A percentile compares a stretch with the other conserved stretches of the same genome.
phyloP scores from a whole-genome alignment of 2,797 vertebrate genomes.

The Neomorphus geoffroyi region DNA sequence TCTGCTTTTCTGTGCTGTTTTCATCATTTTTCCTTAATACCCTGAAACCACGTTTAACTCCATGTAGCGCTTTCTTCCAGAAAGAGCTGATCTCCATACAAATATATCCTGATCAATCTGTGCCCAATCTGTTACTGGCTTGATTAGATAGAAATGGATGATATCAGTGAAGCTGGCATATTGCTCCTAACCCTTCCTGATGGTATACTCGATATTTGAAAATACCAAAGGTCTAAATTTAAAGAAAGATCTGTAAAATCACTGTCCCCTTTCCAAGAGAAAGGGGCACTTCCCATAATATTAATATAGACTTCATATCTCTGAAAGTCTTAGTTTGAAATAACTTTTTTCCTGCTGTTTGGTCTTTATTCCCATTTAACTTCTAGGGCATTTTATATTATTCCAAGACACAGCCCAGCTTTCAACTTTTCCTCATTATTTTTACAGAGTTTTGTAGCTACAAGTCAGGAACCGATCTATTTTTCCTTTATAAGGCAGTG shows the following conservation, averaged over 20 bases:
- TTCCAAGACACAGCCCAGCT: background rate
- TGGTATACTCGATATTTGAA: background rate
- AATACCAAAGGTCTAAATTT: slow-evolving; percentile 44
- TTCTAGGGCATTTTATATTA: background rate
- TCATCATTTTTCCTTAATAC: background rate
- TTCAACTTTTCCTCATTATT: background rate
- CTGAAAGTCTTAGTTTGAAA: background rate
- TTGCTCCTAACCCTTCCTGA: slow-evolving; percentile 1
- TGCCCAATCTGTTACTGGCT: slow-evolving; percentile 42
- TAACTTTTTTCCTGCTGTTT: background rate
- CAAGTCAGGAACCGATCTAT: background rate
- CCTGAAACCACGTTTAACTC: background rate
- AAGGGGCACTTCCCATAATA: background rate
- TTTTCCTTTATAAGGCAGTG: background rate
- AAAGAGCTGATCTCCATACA: background rate
- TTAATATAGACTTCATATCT: background rate
- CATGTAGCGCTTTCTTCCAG: background rate
- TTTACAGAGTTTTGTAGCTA: background rate
- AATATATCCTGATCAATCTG: slow-evolving; percentile 31
- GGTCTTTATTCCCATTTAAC: background rate
- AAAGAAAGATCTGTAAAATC: slow-evolving; percentile 19
- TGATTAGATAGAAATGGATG: slow-evolving; percentile 22
- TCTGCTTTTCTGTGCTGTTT: background rate
- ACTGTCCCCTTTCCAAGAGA: background rate
- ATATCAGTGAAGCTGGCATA: background rate